Evolutionary conservation across 2,888 invertebrate species (phyloP).

Genomic region (Cremastinae sp.): DNA sequence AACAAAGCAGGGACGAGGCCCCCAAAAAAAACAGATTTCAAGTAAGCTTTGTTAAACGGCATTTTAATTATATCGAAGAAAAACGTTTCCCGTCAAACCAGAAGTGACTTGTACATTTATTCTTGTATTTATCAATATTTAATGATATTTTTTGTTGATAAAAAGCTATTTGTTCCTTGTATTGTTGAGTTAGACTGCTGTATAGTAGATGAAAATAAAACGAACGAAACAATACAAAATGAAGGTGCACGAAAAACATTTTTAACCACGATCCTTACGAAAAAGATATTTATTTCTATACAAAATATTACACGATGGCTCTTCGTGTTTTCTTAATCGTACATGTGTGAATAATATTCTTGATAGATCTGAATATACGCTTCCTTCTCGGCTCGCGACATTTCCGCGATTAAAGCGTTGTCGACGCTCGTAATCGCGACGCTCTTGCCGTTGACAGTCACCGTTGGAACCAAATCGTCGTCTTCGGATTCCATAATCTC

Average conservation of each 20-base stretch:
- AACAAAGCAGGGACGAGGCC: conserved; percentile 59
- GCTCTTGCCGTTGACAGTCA: conserved; percentile 89
- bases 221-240: conserved; percentile 58
- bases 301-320: conserved; percentile 71
- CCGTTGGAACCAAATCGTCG: conserved; percentile 90
- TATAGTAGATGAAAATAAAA: conserved; percentile 72
- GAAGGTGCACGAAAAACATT: conserved; percentile 15
- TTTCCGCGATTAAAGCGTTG: conserved; percentile 92
- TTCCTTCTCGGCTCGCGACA: conserved; percentile 96
- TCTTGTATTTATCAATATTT: conserved; percentile 66
- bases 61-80: conserved; percentile 43
- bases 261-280: conserved; percentile 9
- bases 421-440: conserved; percentile 92
- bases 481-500: conserved; percentile 90
- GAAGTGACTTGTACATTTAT: conserved; percentile 78
- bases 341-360: conserved; percentile 95
- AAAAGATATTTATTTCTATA: conserved; percentile 67
- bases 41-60: conserved; percentile 55
- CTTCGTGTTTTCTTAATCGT: conserved; percentile 82
- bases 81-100: conserved; percentile 76
- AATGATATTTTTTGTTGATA: conserved; percentile 60
- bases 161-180: conserved; percentile 66
- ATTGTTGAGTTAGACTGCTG: conserved; percentile 73
- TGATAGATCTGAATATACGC: conserved; percentile 96
- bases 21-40: conserved; percentile 70